These are phyloP conservation scores for Sturnus vulgaris DNA, from an alignment of 2,113 vertebrate genomes.

Conservation along the genomic window DNA sequence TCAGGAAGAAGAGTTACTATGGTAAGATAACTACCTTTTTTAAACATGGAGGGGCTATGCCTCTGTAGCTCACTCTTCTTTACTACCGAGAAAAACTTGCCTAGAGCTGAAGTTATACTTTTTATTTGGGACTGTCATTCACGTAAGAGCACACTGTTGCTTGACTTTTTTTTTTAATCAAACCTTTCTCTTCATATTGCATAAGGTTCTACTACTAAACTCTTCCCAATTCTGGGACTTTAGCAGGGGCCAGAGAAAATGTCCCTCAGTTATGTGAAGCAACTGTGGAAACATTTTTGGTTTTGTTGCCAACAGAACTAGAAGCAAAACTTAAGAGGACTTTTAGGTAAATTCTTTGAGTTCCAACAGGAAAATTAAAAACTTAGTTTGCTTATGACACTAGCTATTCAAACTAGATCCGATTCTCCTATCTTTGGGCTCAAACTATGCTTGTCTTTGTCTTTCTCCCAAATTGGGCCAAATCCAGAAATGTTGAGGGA, in stretches of 20 bases:
- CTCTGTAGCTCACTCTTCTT: background rate
- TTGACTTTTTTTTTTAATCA: background rate
- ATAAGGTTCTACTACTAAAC: background rate
- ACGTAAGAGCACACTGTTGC: background rate
- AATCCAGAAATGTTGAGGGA: background rate
- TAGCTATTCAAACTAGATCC: background rate
- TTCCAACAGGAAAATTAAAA: background rate
- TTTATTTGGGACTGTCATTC: background rate
- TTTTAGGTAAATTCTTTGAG: background rate
- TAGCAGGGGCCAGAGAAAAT: accelerated
- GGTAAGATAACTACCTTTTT: background rate
- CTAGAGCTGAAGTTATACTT: background rate
- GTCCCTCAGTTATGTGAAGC: background rate
- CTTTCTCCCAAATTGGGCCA: background rate
- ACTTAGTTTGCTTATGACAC: background rate
- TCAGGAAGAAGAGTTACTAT: background rate
- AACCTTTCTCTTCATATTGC: background rate
- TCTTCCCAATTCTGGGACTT: background rate
- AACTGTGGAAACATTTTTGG: background rate
- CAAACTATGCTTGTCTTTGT: background rate
- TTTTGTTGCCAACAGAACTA: background rate
- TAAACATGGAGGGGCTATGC: background rate
- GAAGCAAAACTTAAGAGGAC: background rate
- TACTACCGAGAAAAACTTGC: background rate
- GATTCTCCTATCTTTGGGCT: background rate